A percentile compares a stretch with the other conserved stretches of the same genome.
phyloP scores from a whole-genome alignment of 2,113 vertebrate species.

The Actenoides hombroni region DNA sequence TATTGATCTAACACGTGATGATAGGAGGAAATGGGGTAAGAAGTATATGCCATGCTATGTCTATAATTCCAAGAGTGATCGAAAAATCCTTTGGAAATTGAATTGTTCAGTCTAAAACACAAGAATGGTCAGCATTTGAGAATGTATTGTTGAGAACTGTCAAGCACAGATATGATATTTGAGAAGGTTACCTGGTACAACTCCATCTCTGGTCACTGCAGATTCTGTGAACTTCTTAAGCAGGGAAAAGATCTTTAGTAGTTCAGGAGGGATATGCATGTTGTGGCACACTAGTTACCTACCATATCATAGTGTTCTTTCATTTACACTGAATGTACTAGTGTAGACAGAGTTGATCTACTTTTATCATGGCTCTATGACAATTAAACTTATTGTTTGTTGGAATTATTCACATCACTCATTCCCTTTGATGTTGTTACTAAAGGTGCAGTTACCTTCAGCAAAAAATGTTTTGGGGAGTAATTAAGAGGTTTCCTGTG shows the following conservation, averaged over 20 bases:
- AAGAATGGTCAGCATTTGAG: background rate
- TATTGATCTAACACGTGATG: background rate
- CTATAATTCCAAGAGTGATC: background rate
- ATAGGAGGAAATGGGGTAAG: background rate
- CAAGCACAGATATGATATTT: background rate
- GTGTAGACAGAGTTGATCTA: background rate
- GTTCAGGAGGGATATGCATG: background rate
- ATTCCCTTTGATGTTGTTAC: background rate
- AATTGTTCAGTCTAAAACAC: background rate
- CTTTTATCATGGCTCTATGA: background rate
- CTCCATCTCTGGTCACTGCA: background rate
- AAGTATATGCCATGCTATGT: background rate
- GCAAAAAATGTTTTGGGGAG: background rate
- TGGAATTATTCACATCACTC: background rate
- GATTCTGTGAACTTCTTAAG: background rate
- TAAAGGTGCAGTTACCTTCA: background rate
- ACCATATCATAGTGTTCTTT: background rate
- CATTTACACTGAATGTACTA: background rate
- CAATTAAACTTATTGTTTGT: background rate
- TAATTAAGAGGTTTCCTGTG: background rate
- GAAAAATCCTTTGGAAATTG: background rate
- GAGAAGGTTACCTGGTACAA: background rate
- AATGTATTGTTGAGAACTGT: background rate
- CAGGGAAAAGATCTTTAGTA: background rate
- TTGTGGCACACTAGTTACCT: background rate